Conservation (phyloP, 2,797 vertebrate genomes). For the Steatocranus sp. region DNA sequence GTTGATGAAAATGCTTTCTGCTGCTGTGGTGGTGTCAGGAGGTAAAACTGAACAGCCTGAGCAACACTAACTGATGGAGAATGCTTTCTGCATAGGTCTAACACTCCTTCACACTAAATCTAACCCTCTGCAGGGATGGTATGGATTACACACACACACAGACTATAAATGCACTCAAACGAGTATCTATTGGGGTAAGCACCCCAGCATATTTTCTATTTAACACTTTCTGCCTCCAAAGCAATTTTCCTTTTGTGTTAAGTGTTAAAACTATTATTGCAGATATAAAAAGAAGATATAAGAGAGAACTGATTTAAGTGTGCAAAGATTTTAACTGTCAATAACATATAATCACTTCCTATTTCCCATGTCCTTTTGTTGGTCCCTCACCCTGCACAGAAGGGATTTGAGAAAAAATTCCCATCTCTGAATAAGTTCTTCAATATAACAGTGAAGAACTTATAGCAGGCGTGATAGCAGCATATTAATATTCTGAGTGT, state of each 20-base stretch:
- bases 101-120: background rate
- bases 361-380: background rate
- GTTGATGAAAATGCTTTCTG: constrained; percentile 21
- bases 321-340: background rate
- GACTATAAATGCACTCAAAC: background rate
- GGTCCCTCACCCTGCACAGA: background rate
- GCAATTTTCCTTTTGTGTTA: background rate
- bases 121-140: background rate
- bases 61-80: background rate
- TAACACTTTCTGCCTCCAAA: background rate
- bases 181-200: background rate
- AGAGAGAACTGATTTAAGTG: background rate
- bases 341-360: background rate
- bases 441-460: background rate
- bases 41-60: background rate
- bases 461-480: background rate
- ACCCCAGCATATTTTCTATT: background rate
- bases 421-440: background rate
- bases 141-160: background rate
- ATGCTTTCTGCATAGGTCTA: background rate
- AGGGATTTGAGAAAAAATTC: background rate
- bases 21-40: background rate
- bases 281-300: background rate
- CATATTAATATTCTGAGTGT: background rate
- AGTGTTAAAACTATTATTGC: background rate